Percentiles rank a stretch among this genome's conserved stretches.
Conservation (phyloP, 2,888 invertebrate genomes). For the Erebia ligea region DNA sequence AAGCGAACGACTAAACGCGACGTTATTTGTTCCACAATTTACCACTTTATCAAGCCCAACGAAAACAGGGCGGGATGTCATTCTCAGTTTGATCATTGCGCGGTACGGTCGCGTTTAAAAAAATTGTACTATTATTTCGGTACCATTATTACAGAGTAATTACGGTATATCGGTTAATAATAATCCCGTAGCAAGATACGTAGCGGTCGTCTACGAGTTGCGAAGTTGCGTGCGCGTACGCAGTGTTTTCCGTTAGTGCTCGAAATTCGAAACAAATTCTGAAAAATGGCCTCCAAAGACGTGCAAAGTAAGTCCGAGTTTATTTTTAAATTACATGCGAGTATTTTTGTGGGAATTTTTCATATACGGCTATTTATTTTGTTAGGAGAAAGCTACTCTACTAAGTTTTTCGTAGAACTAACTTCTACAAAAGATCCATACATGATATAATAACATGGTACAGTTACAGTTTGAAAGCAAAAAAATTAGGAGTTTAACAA, state of each 20-base stretch:
- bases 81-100: conserved; percentile 60
- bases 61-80: conserved; percentile 59
- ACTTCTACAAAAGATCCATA: too few species aligned
- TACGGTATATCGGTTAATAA: conserved; percentile 51
- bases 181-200: conserved; percentile 62
- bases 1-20: conserved; percentile 39
- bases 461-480: too few species aligned
- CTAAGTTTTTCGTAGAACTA: neutral
- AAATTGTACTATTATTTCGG: conserved; percentile 43
- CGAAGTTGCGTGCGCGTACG: conserved; percentile 47
- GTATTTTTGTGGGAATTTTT: neutral
- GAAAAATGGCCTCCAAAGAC: conserved; percentile 59
- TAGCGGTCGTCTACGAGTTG: conserved; percentile 62
- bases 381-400: too few species aligned
- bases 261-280: conserved; percentile 40
- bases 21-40: conserved; percentile 61
- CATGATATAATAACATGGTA: too few species aligned
- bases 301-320: conserved; percentile 55
- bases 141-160: conserved; percentile 52
- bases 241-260: conserved; percentile 40
- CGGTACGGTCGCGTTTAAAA: conserved; percentile 60
- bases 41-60: conserved; percentile 58
- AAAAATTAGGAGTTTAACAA: too few species aligned
- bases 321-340: conserved; percentile 7
- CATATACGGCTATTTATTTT: neutral